These are phyloP conservation scores for Drosophila repleta DNA, from an alignment of 1,140 invertebrate species.

Conservation along the genomic window DNA sequence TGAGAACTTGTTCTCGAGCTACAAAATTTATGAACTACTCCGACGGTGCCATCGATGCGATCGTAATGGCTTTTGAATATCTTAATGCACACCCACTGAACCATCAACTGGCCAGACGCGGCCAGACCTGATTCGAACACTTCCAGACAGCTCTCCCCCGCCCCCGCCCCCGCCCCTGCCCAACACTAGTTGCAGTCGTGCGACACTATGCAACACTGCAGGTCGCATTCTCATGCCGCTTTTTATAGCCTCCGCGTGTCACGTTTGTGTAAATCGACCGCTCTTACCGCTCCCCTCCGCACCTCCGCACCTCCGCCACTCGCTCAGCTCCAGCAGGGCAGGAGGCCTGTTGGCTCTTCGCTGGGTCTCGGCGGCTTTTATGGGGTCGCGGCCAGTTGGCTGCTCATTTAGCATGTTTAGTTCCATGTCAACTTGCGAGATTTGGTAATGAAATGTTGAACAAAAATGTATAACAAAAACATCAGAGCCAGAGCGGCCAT, in stretches of 20 bases:
- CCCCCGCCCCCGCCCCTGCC: background rate
- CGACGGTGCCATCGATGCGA: constrained; percentile 26
- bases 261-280: constrained; percentile 44
- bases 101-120: constrained; percentile 31
- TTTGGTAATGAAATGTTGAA: constrained; percentile 45
- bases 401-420: constrained; percentile 53
- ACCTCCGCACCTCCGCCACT: background rate
- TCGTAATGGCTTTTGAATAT: constrained; percentile 40
- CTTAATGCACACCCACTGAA: constrained; percentile 49
- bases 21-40: constrained; percentile 14
- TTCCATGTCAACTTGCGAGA: constrained; percentile 43
- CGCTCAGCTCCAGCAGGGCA: too few species aligned
- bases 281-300: too few species aligned
- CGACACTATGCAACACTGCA: constrained; percentile 36
- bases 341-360: constrained; percentile 29
- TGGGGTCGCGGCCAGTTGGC: constrained; percentile 35
- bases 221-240: constrained; percentile 18
- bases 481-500: background rate
- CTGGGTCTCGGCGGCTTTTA: constrained; percentile 10
- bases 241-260: constrained; percentile 52
- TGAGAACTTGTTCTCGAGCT: background rate
- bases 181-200: constrained; percentile 6
- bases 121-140: constrained; percentile 32
- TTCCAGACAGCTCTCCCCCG: background rate
- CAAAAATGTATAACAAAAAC: background rate